Base-by-base conservation (phyloP, 2,797 vertebrate species). In the Malacoctenus gilli region DNA sequence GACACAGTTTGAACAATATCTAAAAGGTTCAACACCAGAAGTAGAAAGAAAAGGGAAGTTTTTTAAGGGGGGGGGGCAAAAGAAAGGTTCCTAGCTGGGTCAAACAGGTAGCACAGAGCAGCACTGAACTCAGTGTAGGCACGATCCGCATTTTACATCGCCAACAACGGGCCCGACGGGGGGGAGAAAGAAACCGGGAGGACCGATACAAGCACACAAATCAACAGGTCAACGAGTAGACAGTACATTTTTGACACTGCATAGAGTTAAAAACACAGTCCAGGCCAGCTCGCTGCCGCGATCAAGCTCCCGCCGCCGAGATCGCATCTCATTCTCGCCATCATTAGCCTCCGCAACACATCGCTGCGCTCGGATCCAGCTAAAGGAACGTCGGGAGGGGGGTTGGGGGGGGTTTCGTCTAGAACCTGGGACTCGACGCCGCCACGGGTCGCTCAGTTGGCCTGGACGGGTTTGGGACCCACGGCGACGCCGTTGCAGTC, bases 401-500 rank as follows among this genome's bases (percentile, higher is more conserved):
- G n/a, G n/a, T n/a, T n/a, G n/a, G n/a, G n/a, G n/a, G n/a, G n/a
- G n/a, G 49, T 37, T 64, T 61, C 44, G 47, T 78, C 59, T 40
- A 44, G 72, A 77, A 51, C 66, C 50, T 62, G 51, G 64, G 49
- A 69, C 40, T 59, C 36, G 25, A 35, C 39, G 10, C 4, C 51
- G 11, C 16, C 39, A 30, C 18, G 41, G 56, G 42, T 40, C 21
- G 42, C 52, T 92, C 85, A 93, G 85, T 92, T 93, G 52, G 90
- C 91, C 93, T 96, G 95, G 90, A 96, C 94, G 84, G 94, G 92
- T 92, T 98, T 98, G 82, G 95, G 94, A 89, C 95, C 94, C 90
- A 96, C 95, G 82, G 95, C 95, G 81, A 96, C 94, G 80, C 96
- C 96, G 86, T 99, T 99, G 92, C 96, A 98, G 93, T 99, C 96